Base-by-base conservation (phyloP, 2,797 vertebrate species). In the Mastacembelus armatus region DNA sequence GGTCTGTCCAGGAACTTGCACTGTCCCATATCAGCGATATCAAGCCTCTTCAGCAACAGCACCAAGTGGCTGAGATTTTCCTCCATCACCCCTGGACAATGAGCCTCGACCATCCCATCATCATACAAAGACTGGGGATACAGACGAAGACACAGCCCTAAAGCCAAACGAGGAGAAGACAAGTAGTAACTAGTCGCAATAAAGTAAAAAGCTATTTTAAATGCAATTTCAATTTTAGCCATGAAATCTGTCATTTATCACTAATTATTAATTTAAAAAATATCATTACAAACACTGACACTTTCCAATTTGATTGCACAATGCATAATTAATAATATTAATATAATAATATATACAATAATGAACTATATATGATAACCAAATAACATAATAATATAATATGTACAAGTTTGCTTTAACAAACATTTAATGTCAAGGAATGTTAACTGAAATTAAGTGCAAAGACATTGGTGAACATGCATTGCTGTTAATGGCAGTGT, bases 1-100 rank as follows among this genome's bases (percentile, higher is more conserved):
- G 97, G 97, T 66, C 93, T 85, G 90, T 99, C 97, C 1, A 99
- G 92, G 77, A 99, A 99, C 90, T 96, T 95, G 38, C 96, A 99
- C 85, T 97, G 95, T 32, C 97, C 96, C 91, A 98, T 97, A 86
- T 98, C 96, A 0, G 96, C 97, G 0, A 99, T 98, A 82, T 97
- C 96, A 38, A 96, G 94, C 42, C 98, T 95, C 88, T 97, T 98
- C 7, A 99, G 94, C 58, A 98, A 87, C 74, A 99, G 92, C 4
- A 99, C 94, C 26, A 97, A 73, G 45, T 95, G 92, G 71, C 95
- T 96, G 66, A 99, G 94, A 85, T 97, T 95, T 64, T 96, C 95
- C 85, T 98, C 95, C 0, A 92, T 82, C 26, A 99, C 93, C 0
- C 94, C 93, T 1, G 97, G 94, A 0, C 87, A 86, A 0, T 93